Evolutionary conservation across 2,113 vertebrate species (phyloP), one percentile per base, ranked within the genome.

Genomic region (Nestor notabilis): DNA sequence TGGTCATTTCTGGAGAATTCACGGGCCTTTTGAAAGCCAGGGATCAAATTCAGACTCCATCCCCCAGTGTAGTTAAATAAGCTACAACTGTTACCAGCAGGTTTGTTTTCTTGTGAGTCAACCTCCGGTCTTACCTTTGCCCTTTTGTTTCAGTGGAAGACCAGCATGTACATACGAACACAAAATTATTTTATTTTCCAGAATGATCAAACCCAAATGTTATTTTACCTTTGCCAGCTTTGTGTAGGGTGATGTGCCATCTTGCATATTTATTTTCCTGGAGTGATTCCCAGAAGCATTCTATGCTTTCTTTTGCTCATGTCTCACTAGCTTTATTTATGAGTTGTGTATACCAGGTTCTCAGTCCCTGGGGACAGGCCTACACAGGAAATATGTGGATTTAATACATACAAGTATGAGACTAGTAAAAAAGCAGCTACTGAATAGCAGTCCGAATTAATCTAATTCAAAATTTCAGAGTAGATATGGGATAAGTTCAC

Each of bases 251-350:
- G 94, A 93, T 75, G 64, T 95, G 79, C 86, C 92, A 97, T 97
- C 96, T 95, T 95, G 95, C 87, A 72, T 95, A 81, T 96, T 98
- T 89, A 87, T 97, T 97, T 97, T 97, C 75, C 88, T 92, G 95
- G 96, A 96, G 81, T 71, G 79, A 93, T 95, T 93, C 96, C 91
- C 93, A 94, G 71, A 90, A 92, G 90, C 91, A 83, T 83, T 78
- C 65, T 91, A 90, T 91, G 91, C 66, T 93, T 96, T 96, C 87
- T 94, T 89, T 84, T 96, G 80, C 78, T 94, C 60, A 39, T 90
- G 78, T 96, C 75, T 94, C 95, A 55, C 92, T 87, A 39, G 70
- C 65, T 94, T 91, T 95, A 92, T 91, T 97, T 96, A 94, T 92
- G 79, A 97, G 77, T 90, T 88, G 69, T 76, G 63, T 83, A 92